Evolutionary conservation across 2,797 vertebrate genomes (phyloP).

Genomic region (Enteromius unitaeniatus): DNA sequence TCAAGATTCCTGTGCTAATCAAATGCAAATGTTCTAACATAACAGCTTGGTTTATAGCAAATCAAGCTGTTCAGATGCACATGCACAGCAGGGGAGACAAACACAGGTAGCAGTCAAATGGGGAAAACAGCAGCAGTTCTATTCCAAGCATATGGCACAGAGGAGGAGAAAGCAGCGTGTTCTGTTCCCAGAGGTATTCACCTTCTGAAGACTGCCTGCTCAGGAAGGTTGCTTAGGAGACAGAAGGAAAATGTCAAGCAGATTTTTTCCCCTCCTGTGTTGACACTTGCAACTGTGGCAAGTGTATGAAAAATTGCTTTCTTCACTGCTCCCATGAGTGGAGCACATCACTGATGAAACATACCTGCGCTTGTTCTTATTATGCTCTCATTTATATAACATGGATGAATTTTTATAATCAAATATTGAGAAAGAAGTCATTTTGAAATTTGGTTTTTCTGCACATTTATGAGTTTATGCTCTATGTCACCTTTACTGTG

Average conservation of each 20-base stretch:
- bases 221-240: conserved; percentile 76
- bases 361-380: neutral
- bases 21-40: conserved; percentile 14
- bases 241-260: conserved; percentile 73
- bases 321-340: conserved; percentile 9
- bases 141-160: conserved; percentile 70
- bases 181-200: conserved; percentile 73
- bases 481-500: neutral
- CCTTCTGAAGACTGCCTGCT: conserved; percentile 70
- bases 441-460: neutral
- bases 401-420: neutral
- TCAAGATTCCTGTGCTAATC: neutral
- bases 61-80: conserved; percentile 32
- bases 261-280: conserved; percentile 52
- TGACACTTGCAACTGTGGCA: conserved; percentile 32
- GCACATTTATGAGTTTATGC: neutral
- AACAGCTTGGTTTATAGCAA: conserved; percentile 26
- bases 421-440: neutral
- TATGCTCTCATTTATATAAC: neutral
- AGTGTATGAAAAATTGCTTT: conserved; percentile 32
- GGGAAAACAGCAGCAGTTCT: conserved; percentile 62
- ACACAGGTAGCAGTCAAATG: conserved; percentile 65
- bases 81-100: conserved; percentile 51
- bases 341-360: conserved; percentile 3
- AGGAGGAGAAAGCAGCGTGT: conserved; percentile 58